Conservation (phyloP, 2,888 invertebrate species). For the Carabus problematicus region DNA sequence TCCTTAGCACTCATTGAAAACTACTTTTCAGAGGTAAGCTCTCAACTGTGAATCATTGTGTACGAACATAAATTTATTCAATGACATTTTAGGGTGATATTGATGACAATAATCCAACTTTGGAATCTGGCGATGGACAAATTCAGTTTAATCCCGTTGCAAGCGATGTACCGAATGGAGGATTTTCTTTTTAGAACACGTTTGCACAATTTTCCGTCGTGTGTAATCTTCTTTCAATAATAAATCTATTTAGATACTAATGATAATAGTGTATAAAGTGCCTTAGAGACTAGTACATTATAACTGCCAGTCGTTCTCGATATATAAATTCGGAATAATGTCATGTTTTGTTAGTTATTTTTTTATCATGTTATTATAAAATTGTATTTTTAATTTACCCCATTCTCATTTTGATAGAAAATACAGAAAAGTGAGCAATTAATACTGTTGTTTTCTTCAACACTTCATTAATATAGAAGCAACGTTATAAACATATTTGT, state of each 20-base stretch:
- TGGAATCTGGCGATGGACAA: constrained; percentile 51
- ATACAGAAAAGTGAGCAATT: too few species aligned
- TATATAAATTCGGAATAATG: constrained; percentile 14
- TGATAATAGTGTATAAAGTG: not conserved
- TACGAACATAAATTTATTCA: constrained; percentile 16
- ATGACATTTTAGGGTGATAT: constrained; percentile 48
- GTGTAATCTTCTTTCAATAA: not conserved
- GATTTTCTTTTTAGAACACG: constrained; percentile 52
- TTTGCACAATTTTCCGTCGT: not conserved
- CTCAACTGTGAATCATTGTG: not conserved
- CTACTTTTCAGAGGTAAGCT: constrained; percentile 56
- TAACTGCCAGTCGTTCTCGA: not conserved
- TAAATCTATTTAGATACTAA: not conserved
- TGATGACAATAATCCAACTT: constrained; percentile 45
- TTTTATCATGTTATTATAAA: constrained; percentile 22
- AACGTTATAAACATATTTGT: constrained; percentile 1
- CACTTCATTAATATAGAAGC: constrained; percentile 5
- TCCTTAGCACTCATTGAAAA: constrained; percentile 57
- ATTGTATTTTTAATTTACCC: constrained; percentile 14
- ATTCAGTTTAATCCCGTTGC: constrained; percentile 52
- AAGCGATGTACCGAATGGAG: constrained; percentile 53
- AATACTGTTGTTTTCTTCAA: not conserved
- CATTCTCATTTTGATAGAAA: too few species aligned
- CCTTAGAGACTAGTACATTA: constrained; percentile 1
- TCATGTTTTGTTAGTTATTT: constrained; percentile 2